These are phyloP conservation scores for Frankliniella intonsa DNA, from an alignment of 2,888 invertebrate species.

Conservation along the genomic window DNA sequence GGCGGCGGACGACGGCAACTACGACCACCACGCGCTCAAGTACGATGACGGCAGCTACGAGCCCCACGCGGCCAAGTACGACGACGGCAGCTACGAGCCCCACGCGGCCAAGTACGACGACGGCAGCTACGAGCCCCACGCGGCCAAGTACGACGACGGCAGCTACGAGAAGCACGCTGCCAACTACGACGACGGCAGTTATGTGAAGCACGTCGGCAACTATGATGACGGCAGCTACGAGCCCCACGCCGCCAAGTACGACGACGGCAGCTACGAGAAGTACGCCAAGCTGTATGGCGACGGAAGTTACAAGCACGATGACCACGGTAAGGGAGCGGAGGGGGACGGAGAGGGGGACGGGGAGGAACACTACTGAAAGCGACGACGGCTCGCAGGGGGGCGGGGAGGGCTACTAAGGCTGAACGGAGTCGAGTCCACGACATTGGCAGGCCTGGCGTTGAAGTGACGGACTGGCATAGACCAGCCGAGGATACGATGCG, in stretches of 20 bases:
- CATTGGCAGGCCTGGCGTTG: not conserved
- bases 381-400: not conserved
- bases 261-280: slow-evolving; percentile 23
- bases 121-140: slow-evolving; percentile 18
- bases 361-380: not conserved
- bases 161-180: not conserved
- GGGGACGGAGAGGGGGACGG: not conserved
- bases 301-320: not conserved
- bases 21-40: not conserved
- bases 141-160: not conserved
- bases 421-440: not conserved
- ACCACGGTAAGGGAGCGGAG: not conserved
- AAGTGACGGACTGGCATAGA: not conserved
- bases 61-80: not conserved
- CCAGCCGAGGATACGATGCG: not conserved
- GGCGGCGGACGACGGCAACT: not conserved
- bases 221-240: not conserved
- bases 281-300: slow-evolving; percentile 12
- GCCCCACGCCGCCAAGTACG: not conserved
- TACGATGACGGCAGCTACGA: slow-evolving; percentile 3
- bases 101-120: slow-evolving; percentile 16
- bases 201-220: not conserved
- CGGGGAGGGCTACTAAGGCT: not conserved
- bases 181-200: slow-evolving; percentile 7
- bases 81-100: slow-evolving; percentile 9